Evolutionary conservation across 2,113 vertebrate genomes (phyloP), one percentile per base, ranked within the genome.

Genomic region (Arizona elegans): DNA sequence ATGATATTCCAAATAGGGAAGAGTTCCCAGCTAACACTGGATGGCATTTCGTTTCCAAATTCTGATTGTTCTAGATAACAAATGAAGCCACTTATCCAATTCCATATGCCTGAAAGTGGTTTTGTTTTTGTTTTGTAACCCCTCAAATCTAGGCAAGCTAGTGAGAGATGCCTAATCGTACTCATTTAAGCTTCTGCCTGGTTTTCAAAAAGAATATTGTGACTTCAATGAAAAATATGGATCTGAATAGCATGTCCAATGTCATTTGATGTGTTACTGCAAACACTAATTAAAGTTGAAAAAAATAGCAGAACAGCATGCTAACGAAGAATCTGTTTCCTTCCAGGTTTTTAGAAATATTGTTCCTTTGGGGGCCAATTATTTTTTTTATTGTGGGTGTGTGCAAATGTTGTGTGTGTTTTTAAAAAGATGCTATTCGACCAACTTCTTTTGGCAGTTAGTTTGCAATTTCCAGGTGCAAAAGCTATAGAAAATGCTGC

Each of bases 401-500:
- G 89, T 87, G 56, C 23, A 59, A 53, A 95, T 95, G 94, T 88
- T 88, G 95, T 88, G 88, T 97, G 96, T 95, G 56, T 38, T 91
- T 92, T 94, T 4, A 88, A 95, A 98, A 98, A 95, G 94, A 95
- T 97, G 98, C 98, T 98, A 98, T 98, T 98, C 95, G 99, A 99
- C 99, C 99, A 99, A 99, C 93, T 97, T 96, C 97, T 97, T 97
- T 98, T 97, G 97, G 97, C 87, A 97, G 98, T 97, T 94, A 97
- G 98, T 97, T 94, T 96, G 89, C 21, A 96, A 62, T 94, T 96
- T 94, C 94, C 0, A 23, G 94, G 89, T 0, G 15, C 85, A 0
- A 15, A 65, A 91, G 94, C 92, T 2, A 88, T 0, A 1, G 15
- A 0, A 75, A 92, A 86, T 59, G 87, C 92, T 52, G 86, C 92